Conservation (phyloP, 2,113 vertebrate genomes). For the Sylvilagus bachmani region DNA sequence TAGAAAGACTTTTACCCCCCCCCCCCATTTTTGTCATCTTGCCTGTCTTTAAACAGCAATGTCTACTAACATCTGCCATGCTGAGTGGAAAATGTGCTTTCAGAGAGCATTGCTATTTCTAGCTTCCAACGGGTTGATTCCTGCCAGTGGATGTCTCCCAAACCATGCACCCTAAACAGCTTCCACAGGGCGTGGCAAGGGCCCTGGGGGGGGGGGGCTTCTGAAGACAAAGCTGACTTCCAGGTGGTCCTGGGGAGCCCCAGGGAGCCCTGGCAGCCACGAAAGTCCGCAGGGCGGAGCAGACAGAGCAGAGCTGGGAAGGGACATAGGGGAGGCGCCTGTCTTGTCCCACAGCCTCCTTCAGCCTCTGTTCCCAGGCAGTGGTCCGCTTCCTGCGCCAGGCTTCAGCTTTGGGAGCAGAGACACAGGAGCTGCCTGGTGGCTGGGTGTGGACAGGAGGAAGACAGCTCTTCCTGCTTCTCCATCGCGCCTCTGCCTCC, state of each 20-base stretch:
- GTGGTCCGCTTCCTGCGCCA: neutral
- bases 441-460: too few relatives aligned
- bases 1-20: neutral
- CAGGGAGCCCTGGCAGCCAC: fast-evolving
- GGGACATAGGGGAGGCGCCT: too few relatives aligned
- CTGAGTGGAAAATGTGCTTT: constrained; percentile 2
- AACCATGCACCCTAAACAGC: neutral
- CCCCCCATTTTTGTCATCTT: neutral
- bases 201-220: neutral
- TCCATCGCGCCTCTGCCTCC: neutral
- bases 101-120: constrained; percentile 29
- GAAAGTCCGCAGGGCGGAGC: fast-evolving
- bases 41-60: constrained; percentile 48
- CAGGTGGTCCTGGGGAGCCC: neutral
- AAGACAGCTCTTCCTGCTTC: fast-evolving
- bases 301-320: neutral
- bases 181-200: neutral
- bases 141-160: constrained; percentile 37
- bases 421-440: neutral
- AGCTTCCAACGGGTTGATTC: constrained; percentile 45
- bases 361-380: neutral
- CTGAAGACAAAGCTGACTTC: neutral
- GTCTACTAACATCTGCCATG: constrained; percentile 32
- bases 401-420: neutral
- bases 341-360: neutral